A percentile compares a stretch with the other conserved stretches of the same genome.
Evolutionary conservation across 1,140 invertebrate genomes (phyloP).

Genomic region (Halesus radiatus): DNA sequence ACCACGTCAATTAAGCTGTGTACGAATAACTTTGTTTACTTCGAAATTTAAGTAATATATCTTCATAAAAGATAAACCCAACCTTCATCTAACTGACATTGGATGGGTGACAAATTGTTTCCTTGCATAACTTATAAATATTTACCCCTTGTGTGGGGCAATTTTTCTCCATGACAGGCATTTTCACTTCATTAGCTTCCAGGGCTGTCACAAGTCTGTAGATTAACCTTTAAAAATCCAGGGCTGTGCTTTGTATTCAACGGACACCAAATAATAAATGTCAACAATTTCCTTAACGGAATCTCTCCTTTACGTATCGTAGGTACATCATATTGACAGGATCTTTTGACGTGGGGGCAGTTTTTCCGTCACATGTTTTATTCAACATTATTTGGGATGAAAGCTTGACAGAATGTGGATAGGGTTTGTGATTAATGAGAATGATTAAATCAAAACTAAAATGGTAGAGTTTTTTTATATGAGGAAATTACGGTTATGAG

Average conservation of each 20-base stretch:
- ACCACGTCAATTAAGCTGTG: no score
- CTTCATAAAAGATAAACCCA: no score
- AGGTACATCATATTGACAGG: not conserved
- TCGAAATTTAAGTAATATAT: no score
- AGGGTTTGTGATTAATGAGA: no score
- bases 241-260: slow-evolving; percentile 4
- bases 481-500: no score
- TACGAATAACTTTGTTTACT: no score
- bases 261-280: slow-evolving; percentile 28
- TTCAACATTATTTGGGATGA: no score
- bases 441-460: no score
- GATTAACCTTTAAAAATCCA: slow-evolving; percentile 13
- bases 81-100: not conserved
- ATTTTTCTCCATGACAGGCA: slow-evolving; percentile 21
- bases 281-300: slow-evolving; percentile 28
- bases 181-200: slow-evolving; percentile 30
- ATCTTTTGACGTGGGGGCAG: not conserved
- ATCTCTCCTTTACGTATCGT: not conserved
- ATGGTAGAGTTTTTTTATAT: no score
- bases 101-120: slow-evolving; percentile 8
- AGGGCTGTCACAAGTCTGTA: slow-evolving; percentile 7
- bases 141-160: not conserved
- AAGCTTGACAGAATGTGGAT: no score
- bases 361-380: not conserved
- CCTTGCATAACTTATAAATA: not conserved